Conservation (phyloP, 2,113 vertebrate species). For the Micromys minutus region DNA sequence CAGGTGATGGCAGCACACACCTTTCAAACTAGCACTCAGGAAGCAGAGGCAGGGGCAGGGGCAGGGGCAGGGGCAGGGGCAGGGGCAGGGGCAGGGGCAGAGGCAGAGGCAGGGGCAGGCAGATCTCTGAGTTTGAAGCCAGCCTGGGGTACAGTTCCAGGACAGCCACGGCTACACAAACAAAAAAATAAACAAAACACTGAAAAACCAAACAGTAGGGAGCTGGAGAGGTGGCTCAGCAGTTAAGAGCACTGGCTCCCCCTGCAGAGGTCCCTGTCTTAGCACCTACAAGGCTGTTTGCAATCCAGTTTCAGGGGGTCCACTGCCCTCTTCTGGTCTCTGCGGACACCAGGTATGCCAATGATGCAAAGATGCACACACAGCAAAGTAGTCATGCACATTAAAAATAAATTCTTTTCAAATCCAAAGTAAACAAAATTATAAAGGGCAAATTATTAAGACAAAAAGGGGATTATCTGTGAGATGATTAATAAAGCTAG, state of each 20-base stretch:
- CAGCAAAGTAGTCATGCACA: not conserved
- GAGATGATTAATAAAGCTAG: not conserved
- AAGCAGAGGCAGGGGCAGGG: not conserved
- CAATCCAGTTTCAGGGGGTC: not conserved
- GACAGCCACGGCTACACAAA: not conserved
- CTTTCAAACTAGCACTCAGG: not conserved
- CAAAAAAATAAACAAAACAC: not conserved
- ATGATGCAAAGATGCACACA: not conserved
- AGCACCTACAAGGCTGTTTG: not conserved
- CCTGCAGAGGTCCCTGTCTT: not conserved
- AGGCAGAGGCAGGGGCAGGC: too few species aligned
- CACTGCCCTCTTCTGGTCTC: not conserved
- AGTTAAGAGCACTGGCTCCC: not conserved
- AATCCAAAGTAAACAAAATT: not conserved
- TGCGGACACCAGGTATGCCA: not conserved
- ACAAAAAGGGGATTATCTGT: not conserved
- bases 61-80: too few species aligned
- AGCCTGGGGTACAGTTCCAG: too few species aligned
- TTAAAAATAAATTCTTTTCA: not conserved
- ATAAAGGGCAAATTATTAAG: not conserved
- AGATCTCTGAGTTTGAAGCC: not conserved
- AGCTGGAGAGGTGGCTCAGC: not conserved
- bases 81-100: too few species aligned
- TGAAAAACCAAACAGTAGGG: not conserved
- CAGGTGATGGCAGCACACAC: too few species aligned